Conservation (phyloP, 2,888 invertebrate genomes). For the Chloromyia formosa region DNA sequence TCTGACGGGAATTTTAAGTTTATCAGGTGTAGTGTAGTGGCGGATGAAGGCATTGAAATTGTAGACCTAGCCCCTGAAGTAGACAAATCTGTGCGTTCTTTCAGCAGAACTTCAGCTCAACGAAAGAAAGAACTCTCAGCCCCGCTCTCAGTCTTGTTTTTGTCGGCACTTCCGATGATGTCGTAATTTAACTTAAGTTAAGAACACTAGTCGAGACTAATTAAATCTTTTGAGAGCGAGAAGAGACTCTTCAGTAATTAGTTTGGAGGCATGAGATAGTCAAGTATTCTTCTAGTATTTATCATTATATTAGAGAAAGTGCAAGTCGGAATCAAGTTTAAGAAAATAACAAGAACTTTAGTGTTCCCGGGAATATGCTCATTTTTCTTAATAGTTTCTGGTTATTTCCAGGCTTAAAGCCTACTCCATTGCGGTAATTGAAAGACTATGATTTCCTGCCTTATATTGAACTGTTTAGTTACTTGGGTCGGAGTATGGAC, state of each 20-base stretch:
- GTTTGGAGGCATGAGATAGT: slow-evolving; percentile 19
- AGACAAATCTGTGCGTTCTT: not conserved
- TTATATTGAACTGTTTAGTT: no score
- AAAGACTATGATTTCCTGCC: no score
- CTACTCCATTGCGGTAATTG: no score
- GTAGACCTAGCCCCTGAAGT: not conserved
- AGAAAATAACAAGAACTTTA: slow-evolving; percentile 17
- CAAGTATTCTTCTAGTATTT: not conserved
- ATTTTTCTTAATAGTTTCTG: not conserved
- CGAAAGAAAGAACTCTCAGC: not conserved
- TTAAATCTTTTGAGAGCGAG: slow-evolving; percentile 40
- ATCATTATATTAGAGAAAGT: not conserved
- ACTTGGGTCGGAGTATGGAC: no score
- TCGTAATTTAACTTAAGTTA: slow-evolving; percentile 32
- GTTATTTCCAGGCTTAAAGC: not conserved
- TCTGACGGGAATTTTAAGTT: not conserved
- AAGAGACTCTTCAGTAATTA: slow-evolving; percentile 39
- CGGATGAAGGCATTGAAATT: not conserved
- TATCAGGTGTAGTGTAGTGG: not conserved
- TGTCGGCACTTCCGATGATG: slow-evolving; percentile 30
- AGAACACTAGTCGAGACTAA: slow-evolving; percentile 38
- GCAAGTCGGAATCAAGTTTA: slow-evolving; percentile 10
- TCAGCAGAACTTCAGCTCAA: not conserved
- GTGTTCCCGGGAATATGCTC: slow-evolving; percentile 16
- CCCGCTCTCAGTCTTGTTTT: not conserved